Evolutionary conservation across 2,797 vertebrate species (phyloP), one percentile per base, ranked within the genome.

Genomic region (Pipistrellus pipistrellus): DNA sequence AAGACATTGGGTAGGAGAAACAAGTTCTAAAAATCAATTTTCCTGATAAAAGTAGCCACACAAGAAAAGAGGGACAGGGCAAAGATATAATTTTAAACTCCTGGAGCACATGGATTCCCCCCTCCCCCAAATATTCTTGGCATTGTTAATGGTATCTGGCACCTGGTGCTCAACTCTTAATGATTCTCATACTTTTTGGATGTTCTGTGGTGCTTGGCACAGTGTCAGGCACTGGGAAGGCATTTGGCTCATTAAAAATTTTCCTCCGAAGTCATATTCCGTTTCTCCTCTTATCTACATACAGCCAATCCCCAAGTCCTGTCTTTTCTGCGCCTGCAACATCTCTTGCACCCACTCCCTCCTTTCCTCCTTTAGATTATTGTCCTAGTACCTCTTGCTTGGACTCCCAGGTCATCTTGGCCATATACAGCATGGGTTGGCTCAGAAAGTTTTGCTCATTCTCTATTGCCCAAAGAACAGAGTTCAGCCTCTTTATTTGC

Each of bases 41-140:
- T 62, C 71, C 23, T 55, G 17, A 18, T 55, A n/a, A 80, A 90
- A 75, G 25, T 62, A 35, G 57, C 59, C 72, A 46, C 35, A 41
- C n/a, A 80, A 53, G 73, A 48, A 76, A 44, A 68, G 18, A 85
- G 44, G 73, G 53, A 35, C 35, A 44, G 71, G 51, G 8, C 13
- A 35, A 51, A n/a, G 12, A 85, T 86, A 51, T 76, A 21, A 72
- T 88, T 59, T 81, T 88, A 86, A 81, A 68, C 57, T 87, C 64
- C 55, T 53, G 0, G 55, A 72, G 23, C 48, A 48, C 59, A 25
- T 59, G 66, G n/a, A 1, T n/a, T 59, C 48, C 78, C 32, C 6
- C 46, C 30, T 7, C 32, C 32, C 17, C 15, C 25, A 55, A 53
- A 8, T 91, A 4, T 62, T 25, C 30, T 87, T 17, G 4, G 30